Evolutionary conservation across 64 coral and sea anemone genomes (phyloP).

Genomic region (Trachythela sp.): DNA sequence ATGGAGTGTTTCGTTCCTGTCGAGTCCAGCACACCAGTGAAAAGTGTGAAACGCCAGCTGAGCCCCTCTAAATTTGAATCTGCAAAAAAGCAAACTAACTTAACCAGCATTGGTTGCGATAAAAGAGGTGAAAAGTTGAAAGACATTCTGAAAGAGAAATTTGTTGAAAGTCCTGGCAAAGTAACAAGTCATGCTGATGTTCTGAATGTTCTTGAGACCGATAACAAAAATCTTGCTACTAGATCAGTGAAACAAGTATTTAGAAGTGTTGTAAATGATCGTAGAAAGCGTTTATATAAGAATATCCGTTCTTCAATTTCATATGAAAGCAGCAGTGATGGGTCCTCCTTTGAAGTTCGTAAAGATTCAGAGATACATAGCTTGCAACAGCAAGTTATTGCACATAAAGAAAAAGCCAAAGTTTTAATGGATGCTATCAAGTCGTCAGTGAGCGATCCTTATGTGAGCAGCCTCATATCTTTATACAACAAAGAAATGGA

Average conservation of each 20-base stretch:
- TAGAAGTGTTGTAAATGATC: background rate
- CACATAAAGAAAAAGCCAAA: background rate
- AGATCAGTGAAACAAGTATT: slow-evolving; percentile 8
- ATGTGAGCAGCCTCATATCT: background rate
- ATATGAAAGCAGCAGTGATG: slow-evolving; percentile 10
- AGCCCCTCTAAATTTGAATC: background rate
- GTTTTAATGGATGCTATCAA: background rate
- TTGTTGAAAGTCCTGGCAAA: slow-evolving; percentile 11
- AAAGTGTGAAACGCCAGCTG: too few species aligned
- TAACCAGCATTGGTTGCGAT: background rate
- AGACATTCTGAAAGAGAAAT: slow-evolving; percentile 10
- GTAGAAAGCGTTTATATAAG: background rate
- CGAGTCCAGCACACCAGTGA: too few species aligned
- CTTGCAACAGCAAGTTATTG: slow-evolving; percentile 8
- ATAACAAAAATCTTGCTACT: slow-evolving; percentile 9
- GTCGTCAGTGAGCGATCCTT: background rate
- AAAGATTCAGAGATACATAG: background rate
- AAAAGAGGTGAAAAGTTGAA: background rate
- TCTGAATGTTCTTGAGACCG: background rate
- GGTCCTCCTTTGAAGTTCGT: background rate
- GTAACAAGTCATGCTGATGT: background rate
- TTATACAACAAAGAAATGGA: slow-evolving; percentile 34
- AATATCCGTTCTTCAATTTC: background rate
- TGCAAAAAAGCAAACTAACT: background rate
- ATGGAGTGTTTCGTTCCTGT: too few species aligned